These are phyloP conservation scores for Tonatia bakeri DNA, from an alignment of 2,113 vertebrate genomes.

Conservation along the genomic window DNA sequence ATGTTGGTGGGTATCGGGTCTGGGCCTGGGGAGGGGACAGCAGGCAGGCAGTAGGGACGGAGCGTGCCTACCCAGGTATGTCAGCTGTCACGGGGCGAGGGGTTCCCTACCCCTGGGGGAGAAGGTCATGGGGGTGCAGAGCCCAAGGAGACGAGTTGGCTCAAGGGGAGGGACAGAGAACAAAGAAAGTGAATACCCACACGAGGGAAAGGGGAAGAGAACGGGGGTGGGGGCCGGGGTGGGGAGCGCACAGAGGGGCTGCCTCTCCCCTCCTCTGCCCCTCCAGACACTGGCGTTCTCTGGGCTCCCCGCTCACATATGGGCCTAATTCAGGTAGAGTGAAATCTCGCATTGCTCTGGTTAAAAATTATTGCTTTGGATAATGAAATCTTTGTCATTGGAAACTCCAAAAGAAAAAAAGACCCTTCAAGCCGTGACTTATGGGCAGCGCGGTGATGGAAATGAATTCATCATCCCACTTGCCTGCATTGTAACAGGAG, in stretches of 20 bases:
- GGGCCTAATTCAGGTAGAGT: slow-evolving; percentile 82
- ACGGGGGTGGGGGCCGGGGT: neutral
- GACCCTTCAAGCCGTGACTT: slow-evolving; percentile 75
- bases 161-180: neutral
- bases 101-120: neutral
- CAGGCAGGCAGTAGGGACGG: neutral
- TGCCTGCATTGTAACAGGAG: slow-evolving; percentile 72
- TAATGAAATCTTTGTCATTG: slow-evolving; percentile 86
- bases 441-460: slow-evolving; percentile 80
- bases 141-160: neutral
- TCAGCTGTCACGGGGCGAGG: no score
- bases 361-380: slow-evolving; percentile 82
- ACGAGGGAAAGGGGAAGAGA: neutral
- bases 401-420: slow-evolving; percentile 73
- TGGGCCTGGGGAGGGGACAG: neutral
- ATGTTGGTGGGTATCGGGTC: slow-evolving; percentile 40
- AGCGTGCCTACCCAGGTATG: no score
- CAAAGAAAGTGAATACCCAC: neutral
- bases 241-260: slow-evolving; percentile 50
- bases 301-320: slow-evolving; percentile 76
- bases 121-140: neutral
- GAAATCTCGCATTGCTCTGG: slow-evolving; percentile 66
- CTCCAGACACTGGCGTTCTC: slow-evolving; percentile 43
- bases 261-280: neutral
- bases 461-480: slow-evolving; percentile 81